These are phyloP conservation scores for Argentina silus DNA, from an alignment of 2,797 vertebrate species.

Conservation along the genomic window DNA sequence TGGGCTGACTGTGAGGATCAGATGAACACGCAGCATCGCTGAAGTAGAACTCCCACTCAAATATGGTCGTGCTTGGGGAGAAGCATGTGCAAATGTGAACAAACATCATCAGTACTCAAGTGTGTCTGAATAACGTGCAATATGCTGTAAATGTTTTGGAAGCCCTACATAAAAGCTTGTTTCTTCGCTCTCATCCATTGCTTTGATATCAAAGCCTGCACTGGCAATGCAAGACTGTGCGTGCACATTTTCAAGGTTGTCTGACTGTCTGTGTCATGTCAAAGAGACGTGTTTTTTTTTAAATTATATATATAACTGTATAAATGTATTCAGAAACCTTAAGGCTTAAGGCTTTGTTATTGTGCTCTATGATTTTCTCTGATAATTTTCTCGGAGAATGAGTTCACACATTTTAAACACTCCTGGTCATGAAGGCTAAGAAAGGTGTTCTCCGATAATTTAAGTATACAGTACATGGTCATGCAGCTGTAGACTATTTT, in stretches of 20 bases:
- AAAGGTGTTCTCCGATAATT: background rate
- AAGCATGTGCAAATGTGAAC: constrained; percentile 6
- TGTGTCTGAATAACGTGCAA: background rate
- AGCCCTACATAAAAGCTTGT: background rate
- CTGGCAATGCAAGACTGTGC: background rate
- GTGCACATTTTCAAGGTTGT: constrained; percentile 1
- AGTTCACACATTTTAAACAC: background rate
- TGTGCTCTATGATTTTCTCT: background rate
- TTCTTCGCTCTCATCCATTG: too few relatives aligned
- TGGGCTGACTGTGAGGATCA: constrained; percentile 39
- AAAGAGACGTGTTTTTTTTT: background rate
- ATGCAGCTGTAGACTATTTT: too few relatives aligned
- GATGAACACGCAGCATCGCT: constrained; percentile 48
- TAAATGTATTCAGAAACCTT: background rate
- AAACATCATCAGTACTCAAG: background rate
- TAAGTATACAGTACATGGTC: too few relatives aligned
- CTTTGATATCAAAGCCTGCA: background rate
- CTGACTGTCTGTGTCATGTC: background rate
- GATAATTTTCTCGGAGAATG: background rate
- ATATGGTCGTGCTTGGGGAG: background rate
- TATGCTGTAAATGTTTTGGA: background rate
- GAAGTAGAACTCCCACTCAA: constrained; percentile 8
- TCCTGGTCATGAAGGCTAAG: background rate
- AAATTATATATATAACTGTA: too few relatives aligned
- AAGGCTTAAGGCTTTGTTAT: background rate